These are phyloP conservation scores for Phoxinus dragarum DNA, from an alignment of 2,797 vertebrate species.

Conservation along the genomic window DNA sequence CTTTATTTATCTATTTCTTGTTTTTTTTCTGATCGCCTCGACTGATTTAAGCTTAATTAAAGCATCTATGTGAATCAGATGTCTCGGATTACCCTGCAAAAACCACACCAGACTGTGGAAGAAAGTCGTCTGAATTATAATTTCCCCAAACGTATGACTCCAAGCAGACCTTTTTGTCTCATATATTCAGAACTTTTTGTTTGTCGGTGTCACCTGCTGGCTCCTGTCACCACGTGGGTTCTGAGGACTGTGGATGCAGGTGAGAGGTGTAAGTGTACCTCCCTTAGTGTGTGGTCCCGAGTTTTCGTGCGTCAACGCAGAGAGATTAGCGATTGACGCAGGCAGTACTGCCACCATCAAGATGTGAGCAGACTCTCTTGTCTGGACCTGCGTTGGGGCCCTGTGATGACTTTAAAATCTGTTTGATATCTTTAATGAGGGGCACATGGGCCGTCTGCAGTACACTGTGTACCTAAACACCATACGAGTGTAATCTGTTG, in stretches of 20 bases:
- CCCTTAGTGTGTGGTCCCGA: constrained; percentile 55
- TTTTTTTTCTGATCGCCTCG: not conserved
- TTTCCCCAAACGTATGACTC: not conserved
- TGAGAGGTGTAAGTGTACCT: constrained; percentile 50
- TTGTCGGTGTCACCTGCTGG: constrained; percentile 7
- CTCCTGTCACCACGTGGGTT: constrained; percentile 27
- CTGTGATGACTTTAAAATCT: constrained; percentile 50
- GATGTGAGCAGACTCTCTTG: constrained; percentile 48
- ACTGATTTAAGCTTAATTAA: constrained; percentile 21
- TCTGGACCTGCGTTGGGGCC: constrained; percentile 51
- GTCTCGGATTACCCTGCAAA: constrained; percentile 9
- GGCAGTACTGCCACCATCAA: constrained; percentile 45
- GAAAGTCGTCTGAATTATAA: constrained; percentile 5
- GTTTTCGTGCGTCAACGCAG: constrained; percentile 45
- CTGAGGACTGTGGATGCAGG: constrained; percentile 42
- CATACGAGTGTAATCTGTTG: constrained; percentile 15
- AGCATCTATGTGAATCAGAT: constrained; percentile 24
- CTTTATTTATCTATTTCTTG: not conserved
- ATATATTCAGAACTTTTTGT: not conserved
- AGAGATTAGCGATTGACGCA: constrained; percentile 59
- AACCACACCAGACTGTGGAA: constrained; percentile 22
- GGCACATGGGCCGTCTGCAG: constrained; percentile 40
- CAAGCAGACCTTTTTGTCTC: not conserved
- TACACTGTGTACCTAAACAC: constrained; percentile 35
- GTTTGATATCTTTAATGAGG: constrained; percentile 59